Evolutionary conservation across 2,888 invertebrate genomes (phyloP).

Genomic region (Tuberolachnus salignus): DNA sequence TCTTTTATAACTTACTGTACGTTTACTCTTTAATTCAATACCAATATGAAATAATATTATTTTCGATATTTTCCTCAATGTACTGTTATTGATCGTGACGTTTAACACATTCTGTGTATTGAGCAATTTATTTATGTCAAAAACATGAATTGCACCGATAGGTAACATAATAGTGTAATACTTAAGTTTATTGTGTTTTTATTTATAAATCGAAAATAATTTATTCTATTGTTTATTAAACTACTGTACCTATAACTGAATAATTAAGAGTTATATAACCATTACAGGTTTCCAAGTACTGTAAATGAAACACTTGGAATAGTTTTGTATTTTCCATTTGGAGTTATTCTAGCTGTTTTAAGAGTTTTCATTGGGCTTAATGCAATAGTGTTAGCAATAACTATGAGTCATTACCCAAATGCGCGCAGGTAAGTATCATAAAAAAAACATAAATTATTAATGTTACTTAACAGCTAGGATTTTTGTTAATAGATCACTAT

Average conservation of each 20-base stretch:
- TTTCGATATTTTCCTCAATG: background rate
- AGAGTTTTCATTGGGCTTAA: conserved; percentile 58
- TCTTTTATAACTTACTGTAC: background rate
- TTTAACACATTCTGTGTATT: background rate
- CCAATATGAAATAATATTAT: background rate
- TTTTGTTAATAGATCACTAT: conserved; percentile 45
- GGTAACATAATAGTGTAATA: too few relatives aligned
- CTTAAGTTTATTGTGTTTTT: background rate
- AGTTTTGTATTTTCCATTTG: conserved; percentile 59
- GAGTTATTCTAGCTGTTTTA: conserved; percentile 58
- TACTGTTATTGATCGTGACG: background rate
- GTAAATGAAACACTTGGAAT: conserved; percentile 57
- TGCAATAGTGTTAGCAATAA: conserved; percentile 57
- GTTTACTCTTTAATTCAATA: too few relatives aligned
- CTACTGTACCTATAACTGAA: too few relatives aligned
- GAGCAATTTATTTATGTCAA: background rate
- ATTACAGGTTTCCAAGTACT: conserved; percentile 55
- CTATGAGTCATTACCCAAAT: conserved; percentile 57
- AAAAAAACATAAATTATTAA: too few relatives aligned
- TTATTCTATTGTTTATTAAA: background rate
- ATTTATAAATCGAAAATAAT: background rate
- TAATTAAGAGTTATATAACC: background rate
- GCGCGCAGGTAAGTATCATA: conserved; percentile 57
- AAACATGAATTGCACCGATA: too few relatives aligned
- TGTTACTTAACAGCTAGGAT: background rate